Evolutionary conservation across 2,797 vertebrate species (phyloP), one percentile per base, ranked within the genome.

Genomic region (Dromococcyx pavoninus): DNA sequence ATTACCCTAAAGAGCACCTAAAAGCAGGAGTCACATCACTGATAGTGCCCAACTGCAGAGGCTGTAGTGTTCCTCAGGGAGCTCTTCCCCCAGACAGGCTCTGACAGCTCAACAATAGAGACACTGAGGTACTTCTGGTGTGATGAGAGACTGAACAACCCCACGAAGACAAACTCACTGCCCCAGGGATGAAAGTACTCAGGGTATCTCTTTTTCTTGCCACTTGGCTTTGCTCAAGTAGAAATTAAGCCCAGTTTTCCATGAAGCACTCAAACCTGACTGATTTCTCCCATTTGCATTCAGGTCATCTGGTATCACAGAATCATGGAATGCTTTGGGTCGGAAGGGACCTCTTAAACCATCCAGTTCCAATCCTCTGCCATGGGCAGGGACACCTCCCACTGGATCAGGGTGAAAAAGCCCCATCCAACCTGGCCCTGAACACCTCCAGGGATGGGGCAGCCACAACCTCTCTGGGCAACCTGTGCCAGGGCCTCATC

Each of bases 131-230:
- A 37, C 11, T 70, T 23, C 7, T n/a, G 57, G 16, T 9, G 33
- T 17, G 32, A 53, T 51, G 16, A 44, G 35, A 27, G 21, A 43
- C 33, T 22, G 30, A 22, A 67, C 28, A 58, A 67, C 16, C 16
- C 4, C 1, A 2, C 0, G 0, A 33, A 41, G 44, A 32, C 32
- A 37, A 56, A 27, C 53, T 8, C 5, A 0, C 32, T 15, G 15
- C 27, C 24, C 8, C 10, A 2, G 0, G 11, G 27, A 37, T 10
- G 41, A 35, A 60, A 54, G 6, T 3, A 37, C 9, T 37, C 23
- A 16, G n/a, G 32, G 12, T 14, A 27, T 12, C 24, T 44, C 48
- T 53, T 50, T 30, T 58, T 43, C 35, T 39, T 39, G 24, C 37
- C 23, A 10, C 54, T 10, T 24, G 43, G 13, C 50, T 64, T 77